A percentile compares a stretch with the other conserved stretches of the same genome.
Evolutionary conservation across 2,797 vertebrate species (phyloP).

Genomic region (Sternarchorhynchus goeldii): DNA sequence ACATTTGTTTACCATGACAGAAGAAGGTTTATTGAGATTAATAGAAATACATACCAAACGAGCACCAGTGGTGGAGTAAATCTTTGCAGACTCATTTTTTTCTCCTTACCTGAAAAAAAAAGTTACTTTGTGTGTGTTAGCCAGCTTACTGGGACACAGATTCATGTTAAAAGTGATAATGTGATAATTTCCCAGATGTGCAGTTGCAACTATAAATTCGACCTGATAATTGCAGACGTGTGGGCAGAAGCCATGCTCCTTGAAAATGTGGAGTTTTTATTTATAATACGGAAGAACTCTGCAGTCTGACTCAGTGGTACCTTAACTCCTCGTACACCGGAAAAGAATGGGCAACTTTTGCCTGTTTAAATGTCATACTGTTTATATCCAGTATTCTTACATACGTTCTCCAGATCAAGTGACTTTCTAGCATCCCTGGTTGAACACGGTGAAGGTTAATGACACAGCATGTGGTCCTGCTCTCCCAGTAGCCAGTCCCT

Average conservation of each 20-base stretch:
- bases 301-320: too few species aligned
- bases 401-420: slow-evolving; percentile 16
- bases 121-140: slow-evolving; percentile 11
- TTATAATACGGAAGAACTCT: background rate
- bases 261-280: slow-evolving; percentile 21
- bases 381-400: too few species aligned
- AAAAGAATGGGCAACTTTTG: too few species aligned
- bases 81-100: slow-evolving; percentile 35
- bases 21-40: slow-evolving; percentile 50
- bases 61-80: slow-evolving; percentile 24
- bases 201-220: slow-evolving; percentile 18
- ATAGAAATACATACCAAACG: slow-evolving; percentile 46
- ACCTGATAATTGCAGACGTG: slow-evolving; percentile 1
- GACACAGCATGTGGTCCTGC: slow-evolving; percentile 37
- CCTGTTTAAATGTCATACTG: too few species aligned
- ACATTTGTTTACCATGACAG: slow-evolving; percentile 38
- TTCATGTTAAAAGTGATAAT: slow-evolving; percentile 22
- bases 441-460: slow-evolving; percentile 39
- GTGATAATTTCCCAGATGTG: background rate
- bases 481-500: slow-evolving; percentile 31
- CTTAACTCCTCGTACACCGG: too few species aligned
- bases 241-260: too few species aligned
- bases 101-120: slow-evolving; percentile 21
- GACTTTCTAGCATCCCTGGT: slow-evolving; percentile 34
- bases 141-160: slow-evolving; percentile 35